A percentile compares a stretch with the other conserved stretches of the same genome.
These are phyloP conservation scores for Thermophis baileyi DNA, from an alignment of 2,113 vertebrate genomes.

Conservation along the genomic window DNA sequence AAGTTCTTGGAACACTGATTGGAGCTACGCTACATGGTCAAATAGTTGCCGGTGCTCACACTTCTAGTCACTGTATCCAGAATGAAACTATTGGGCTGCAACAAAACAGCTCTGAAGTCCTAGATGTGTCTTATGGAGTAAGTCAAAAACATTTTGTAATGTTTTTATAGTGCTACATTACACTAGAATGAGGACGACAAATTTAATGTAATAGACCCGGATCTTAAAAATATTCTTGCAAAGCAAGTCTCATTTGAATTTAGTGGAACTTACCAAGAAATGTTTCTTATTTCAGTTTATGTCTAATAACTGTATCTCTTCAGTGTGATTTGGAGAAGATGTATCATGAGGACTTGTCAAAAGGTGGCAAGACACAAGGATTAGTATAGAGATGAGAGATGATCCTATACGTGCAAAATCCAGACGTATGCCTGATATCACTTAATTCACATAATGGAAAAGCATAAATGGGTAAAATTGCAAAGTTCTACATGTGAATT, in stretches of 20 bases:
- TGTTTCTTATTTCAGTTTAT: background rate
- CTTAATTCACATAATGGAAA: background rate
- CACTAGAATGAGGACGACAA: background rate
- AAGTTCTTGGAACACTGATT: constrained; percentile 87
- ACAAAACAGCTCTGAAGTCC: constrained; percentile 52
- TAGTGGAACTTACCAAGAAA: background rate
- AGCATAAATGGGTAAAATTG: background rate
- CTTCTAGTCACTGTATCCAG: constrained; percentile 62
- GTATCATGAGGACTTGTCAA: background rate
- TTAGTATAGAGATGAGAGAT: background rate
- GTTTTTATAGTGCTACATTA: background rate
- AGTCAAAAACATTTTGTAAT: constrained; percentile 11
- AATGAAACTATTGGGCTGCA: constrained; percentile 61
- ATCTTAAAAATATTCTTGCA: background rate
- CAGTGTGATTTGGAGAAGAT: background rate
- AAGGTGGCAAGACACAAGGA: background rate
- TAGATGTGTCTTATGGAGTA: constrained; percentile 71
- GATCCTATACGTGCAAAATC: background rate
- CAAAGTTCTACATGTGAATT: background rate
- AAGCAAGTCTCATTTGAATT: background rate
- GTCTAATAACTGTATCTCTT: background rate
- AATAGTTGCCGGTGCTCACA: constrained; percentile 87
- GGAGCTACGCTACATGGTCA: constrained; percentile 91
- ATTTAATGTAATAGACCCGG: background rate
- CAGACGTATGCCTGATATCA: background rate